These are phyloP conservation scores for Drosophila fungiperda DNA, from an alignment of 2,888 invertebrate species.

Conservation along the genomic window DNA sequence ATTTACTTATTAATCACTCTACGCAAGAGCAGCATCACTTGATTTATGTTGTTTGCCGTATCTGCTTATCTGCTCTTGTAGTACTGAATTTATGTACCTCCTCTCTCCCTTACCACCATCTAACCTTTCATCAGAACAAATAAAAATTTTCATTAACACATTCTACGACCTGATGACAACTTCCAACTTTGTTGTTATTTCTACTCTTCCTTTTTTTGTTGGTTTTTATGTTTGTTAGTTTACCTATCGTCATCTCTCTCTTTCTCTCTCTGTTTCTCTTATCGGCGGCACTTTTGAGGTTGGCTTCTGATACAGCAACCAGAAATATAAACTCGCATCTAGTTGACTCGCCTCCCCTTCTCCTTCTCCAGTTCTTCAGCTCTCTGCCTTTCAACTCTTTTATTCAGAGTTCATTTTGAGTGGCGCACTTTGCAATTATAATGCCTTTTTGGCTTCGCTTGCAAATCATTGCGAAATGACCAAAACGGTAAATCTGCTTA, in stretches of 20 bases:
- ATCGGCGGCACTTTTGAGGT: slow-evolving; percentile 36
- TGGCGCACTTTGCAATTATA: slow-evolving; percentile 63
- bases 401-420: slow-evolving; percentile 43
- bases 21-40: slow-evolving; percentile 6
- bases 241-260: slow-evolving; percentile 31
- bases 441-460: slow-evolving; percentile 46
- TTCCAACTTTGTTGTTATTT: slow-evolving; percentile 27
- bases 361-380: neutral
- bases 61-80: slow-evolving; percentile 55
- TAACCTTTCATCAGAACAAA: slow-evolving; percentile 2
- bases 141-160: slow-evolving; percentile 56
- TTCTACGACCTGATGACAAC: slow-evolving; percentile 36
- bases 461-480: slow-evolving; percentile 64
- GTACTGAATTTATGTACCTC: slow-evolving; percentile 7
- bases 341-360: neutral
- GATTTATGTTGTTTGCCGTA: slow-evolving; percentile 47
- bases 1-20: neutral
- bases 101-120: neutral
- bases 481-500: slow-evolving; percentile 71
- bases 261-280: slow-evolving; percentile 26
- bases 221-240: slow-evolving; percentile 44
- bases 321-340: slow-evolving; percentile 7
- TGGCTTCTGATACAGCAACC: slow-evolving; percentile 10
- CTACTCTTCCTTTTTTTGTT: slow-evolving; percentile 10
- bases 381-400: slow-evolving; percentile 35